Evolutionary conservation across 2,888 invertebrate species (phyloP), one percentile per base, ranked within the genome.

Genomic region (Hemaris fuciformis): DNA sequence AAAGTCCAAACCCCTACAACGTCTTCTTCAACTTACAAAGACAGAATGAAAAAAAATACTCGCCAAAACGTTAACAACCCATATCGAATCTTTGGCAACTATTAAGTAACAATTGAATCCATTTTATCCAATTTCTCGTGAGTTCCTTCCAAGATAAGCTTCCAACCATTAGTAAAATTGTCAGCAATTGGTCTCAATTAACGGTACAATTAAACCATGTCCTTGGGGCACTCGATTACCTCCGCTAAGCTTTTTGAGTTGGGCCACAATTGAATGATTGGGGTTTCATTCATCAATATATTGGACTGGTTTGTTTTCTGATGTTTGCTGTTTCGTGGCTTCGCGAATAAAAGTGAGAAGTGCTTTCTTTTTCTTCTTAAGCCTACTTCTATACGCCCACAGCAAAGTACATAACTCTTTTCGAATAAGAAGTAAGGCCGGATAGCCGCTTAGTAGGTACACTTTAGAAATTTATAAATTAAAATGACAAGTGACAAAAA

Each of bases 141-240:
- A 18, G 31, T 46, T 45, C 15, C n/a, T 25, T 20, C 8, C 31
- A 22, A 3, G 27, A 38, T 4, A 13, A 38, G 23, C 38, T 38
- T 38, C 48, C 41, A 60, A 48, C 60, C 45, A 46, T 45, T 31
- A 59, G 18, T 31, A 25, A 22, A 53, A 53, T 48, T 25, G 46
- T 60, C 66, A 62, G 57, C 63, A 66, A 71, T 68, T 63, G 63
- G 62, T 42, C 38, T 41, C 56, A 56, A 62, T 62, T 59, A 62
- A 57, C 56, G 34, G 20, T 31, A 8, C 63, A 66, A 65, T 66
- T 66, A 64, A 66, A 22, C 31, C 22, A 48, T 56, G 62, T 62
- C 62, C 64, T 64, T 58, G 60, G 46, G 20, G 13, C 23, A 22
- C 46, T 61, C 60, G 53, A 62, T 64, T 64, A 64, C 60, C 66